Evolutionary conservation across 2,113 vertebrate genomes (phyloP).

Genomic region (Pseudorectes ferrugineus): DNA sequence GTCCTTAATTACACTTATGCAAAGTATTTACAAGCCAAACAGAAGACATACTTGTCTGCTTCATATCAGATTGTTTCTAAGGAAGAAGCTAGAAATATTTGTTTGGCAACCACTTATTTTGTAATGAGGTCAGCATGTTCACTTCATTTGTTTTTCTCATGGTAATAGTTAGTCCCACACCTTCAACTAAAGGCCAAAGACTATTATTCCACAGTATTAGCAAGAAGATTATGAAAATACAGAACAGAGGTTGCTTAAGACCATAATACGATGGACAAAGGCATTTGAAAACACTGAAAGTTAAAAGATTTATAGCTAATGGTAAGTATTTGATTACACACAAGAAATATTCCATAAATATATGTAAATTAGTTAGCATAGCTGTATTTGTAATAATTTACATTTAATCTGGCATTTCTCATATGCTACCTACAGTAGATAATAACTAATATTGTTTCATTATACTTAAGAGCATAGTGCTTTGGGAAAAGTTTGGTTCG

Average conservation of each 20-base stretch:
- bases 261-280: conserved; percentile 12
- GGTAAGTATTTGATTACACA: background rate
- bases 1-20: conserved; percentile 19
- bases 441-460: background rate
- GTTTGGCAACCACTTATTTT: conserved; percentile 56
- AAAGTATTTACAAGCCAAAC: conserved; percentile 49
- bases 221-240: conserved; percentile 47
- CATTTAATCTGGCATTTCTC: background rate
- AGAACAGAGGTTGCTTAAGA: conserved; percentile 46
- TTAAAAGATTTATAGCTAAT: conserved; percentile 16
- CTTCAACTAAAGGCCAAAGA: conserved; percentile 24
- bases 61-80: conserved; percentile 54
- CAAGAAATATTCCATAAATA: conserved; percentile 8
- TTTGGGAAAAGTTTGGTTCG: background rate
- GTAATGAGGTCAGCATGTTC: conserved; percentile 51
- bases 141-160: conserved; percentile 46
- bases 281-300: conserved; percentile 45
- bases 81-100: conserved; percentile 57
- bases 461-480: background rate
- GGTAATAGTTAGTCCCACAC: conserved; percentile 15
- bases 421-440: background rate
- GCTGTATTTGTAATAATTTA: background rate
- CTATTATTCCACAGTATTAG: conserved; percentile 25
- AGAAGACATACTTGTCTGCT: conserved; percentile 8
- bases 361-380: conserved; percentile 4